phyloP scores from a whole-genome alignment of 2,888 invertebrate genomes.

The Pollenia griseotomentosa region DNA sequence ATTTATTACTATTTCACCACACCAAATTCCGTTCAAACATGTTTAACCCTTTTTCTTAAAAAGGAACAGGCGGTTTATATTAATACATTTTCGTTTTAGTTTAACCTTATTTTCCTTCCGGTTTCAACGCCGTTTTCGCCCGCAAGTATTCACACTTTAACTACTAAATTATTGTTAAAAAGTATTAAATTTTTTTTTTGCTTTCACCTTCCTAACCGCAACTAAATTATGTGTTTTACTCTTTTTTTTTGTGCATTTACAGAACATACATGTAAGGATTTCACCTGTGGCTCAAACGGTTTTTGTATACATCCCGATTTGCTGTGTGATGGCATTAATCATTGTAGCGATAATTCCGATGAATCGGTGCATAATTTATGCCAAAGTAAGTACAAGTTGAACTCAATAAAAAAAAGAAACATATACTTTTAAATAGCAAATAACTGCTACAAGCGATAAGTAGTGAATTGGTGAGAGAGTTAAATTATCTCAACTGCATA shows the following conservation, averaged over 20 bases:
- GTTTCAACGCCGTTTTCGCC: constrained; percentile 12
- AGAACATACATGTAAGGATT: constrained; percentile 95
- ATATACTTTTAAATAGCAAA: constrained; percentile 26
- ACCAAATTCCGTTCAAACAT: too few species aligned
- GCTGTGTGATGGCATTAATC: constrained; percentile 96
- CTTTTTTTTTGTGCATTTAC: constrained; percentile 79
- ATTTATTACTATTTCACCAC: too few species aligned
- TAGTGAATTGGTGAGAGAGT: constrained; percentile 29
- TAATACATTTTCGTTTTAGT: too few species aligned
- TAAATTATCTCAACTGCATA: constrained; percentile 22
- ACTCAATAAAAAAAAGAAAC: constrained; percentile 4
- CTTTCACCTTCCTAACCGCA: neutral
- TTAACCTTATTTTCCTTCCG: neutral
- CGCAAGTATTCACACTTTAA: constrained; percentile 6
- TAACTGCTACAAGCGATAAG: constrained; percentile 50
- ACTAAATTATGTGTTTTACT: constrained; percentile 45
- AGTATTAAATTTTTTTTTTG: neutral
- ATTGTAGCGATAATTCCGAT: constrained; percentile 97
- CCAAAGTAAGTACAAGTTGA: constrained; percentile 88
- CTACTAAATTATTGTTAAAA: constrained; percentile 25
- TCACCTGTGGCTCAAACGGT: constrained; percentile 93
- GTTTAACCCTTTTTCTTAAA: too few species aligned
- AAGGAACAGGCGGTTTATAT: too few species aligned
- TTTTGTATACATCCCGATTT: constrained; percentile 97
- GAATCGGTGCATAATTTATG: constrained; percentile 94